Base-by-base conservation (phyloP, 1,140 invertebrate genomes). In the Dinoponera quadriceps region DNA sequence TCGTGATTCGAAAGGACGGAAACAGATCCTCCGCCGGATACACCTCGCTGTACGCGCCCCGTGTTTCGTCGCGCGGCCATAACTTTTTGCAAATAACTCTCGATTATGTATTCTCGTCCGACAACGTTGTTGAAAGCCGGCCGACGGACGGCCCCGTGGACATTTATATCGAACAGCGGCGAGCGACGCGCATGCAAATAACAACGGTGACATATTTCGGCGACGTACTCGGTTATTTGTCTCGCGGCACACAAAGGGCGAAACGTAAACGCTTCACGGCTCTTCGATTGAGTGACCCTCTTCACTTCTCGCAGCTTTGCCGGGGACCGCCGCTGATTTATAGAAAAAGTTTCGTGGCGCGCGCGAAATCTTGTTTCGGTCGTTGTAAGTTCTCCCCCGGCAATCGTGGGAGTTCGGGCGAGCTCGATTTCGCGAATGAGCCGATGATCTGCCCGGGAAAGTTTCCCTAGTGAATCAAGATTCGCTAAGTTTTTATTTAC, bases 321-420 rank as follows among this genome's bases (percentile, higher is more conserved):
- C 33, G n/a, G 16, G n/a, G 22, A 16, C 18, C 51, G 16, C 65
- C 62, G 5, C 55, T 83, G 82, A 83, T 83, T 83, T 83, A 83
- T 83, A 83, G 74, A 83, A 78, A 80, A 83, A 83, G 74, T 83
- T 83, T 44, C 18, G 55, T n/a, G 75, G 71, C 55, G 55, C 20
- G 44, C 73, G 49, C 55, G 29, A 38, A 57, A 80, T 55, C 51
- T 71, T 80, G 75, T 80, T 80, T 80, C 65, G 75, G 33, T 22
- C 54, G 65, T 71, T 69, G 65, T 71, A 71, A 80, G 75, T 80
- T 80, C 63, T 68, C n/a, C 22, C n/a, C 29, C n/a, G 48, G 33
- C 38, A 44, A 66, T 59, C 33, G 75, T 33, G 38, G 25, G 65
- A 80, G 75, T 80, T 78, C 16, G 60, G 75, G 49, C 13, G 7